Conservation (phyloP, 2,113 vertebrate genomes). For the Amazona vittata region DNA sequence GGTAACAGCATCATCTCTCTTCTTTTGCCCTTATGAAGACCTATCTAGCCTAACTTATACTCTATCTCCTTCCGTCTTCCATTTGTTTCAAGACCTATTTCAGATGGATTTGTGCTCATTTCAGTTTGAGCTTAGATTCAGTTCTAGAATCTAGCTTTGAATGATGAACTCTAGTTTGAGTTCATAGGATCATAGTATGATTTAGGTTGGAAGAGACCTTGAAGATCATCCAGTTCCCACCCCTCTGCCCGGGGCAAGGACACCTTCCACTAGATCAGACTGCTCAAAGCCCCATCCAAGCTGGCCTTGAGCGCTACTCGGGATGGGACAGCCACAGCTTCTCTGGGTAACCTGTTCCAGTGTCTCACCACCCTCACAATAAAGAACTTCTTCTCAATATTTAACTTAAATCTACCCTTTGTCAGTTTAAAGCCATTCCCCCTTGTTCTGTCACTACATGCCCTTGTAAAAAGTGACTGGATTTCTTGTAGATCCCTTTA, state of each 20-base stretch:
- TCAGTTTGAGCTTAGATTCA: not conserved
- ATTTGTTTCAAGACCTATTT: not conserved
- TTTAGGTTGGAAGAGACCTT: not conserved
- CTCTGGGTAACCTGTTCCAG: not conserved
- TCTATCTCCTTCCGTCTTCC: not conserved
- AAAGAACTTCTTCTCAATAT: not conserved
- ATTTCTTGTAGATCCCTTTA: not conserved
- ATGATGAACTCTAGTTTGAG: not conserved
- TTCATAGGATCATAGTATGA: not conserved
- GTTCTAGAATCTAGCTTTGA: not conserved
- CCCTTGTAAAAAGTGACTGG: not conserved
- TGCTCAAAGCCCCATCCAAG: not conserved
- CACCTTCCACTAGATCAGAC: not conserved
- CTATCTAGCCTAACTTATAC: not conserved
- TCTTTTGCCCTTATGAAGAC: not conserved
- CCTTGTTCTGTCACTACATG: not conserved
- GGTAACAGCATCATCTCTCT: not conserved
- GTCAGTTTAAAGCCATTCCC: not conserved
- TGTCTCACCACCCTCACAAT: not conserved
- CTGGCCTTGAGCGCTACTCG: not conserved
- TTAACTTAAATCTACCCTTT: not conserved
- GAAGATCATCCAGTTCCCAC: not conserved
- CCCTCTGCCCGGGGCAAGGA: not conserved
- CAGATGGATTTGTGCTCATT: not conserved
- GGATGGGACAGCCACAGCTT: not conserved